Evolutionary conservation across 1,140 invertebrate genomes (phyloP).

Genomic region (Pseudomyrmex gracilis): DNA sequence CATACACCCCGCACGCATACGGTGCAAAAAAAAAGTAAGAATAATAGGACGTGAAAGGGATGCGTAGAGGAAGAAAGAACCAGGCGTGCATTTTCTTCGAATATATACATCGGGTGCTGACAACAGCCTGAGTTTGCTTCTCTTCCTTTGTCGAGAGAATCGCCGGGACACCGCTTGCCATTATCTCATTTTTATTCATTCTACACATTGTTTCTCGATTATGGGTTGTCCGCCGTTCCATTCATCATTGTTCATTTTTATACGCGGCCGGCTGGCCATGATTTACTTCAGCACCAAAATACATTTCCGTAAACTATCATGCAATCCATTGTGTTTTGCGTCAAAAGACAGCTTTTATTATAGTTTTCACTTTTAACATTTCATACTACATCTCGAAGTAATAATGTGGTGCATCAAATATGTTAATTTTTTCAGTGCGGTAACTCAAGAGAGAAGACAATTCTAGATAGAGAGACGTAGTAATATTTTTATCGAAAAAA

Average conservation of each 20-base stretch:
- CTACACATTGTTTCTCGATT: slow-evolving; percentile 77
- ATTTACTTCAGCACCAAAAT: slow-evolving; percentile 67
- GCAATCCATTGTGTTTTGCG: slow-evolving; percentile 49
- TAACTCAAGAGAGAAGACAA: neutral
- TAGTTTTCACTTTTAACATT: slow-evolving; percentile 58
- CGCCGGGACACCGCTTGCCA: slow-evolving; percentile 54
- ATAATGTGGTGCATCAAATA: neutral
- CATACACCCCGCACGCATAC: slow-evolving; percentile 3
- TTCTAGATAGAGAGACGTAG: neutral
- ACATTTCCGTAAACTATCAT: slow-evolving; percentile 55
- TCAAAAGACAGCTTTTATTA: slow-evolving; percentile 54
- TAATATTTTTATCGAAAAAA: too few relatives aligned
- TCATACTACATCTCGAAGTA: neutral
- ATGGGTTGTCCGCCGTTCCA: slow-evolving; percentile 73
- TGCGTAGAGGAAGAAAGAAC: neutral
- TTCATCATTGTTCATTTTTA: slow-evolving; percentile 72
- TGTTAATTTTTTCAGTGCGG: neutral
- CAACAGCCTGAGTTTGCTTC: slow-evolving; percentile 50
- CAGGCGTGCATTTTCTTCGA: slow-evolving; percentile 22
- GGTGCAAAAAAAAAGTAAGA: slow-evolving; percentile 22
- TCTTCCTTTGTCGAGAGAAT: slow-evolving; percentile 39
- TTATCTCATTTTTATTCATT: slow-evolving; percentile 78
- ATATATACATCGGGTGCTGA: slow-evolving; percentile 52
- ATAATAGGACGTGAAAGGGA: slow-evolving; percentile 21
- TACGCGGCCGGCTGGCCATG: slow-evolving; percentile 27